phyloP scores from a whole-genome alignment of 2,113 vertebrate species.

The Rhadina sibilatrix region DNA sequence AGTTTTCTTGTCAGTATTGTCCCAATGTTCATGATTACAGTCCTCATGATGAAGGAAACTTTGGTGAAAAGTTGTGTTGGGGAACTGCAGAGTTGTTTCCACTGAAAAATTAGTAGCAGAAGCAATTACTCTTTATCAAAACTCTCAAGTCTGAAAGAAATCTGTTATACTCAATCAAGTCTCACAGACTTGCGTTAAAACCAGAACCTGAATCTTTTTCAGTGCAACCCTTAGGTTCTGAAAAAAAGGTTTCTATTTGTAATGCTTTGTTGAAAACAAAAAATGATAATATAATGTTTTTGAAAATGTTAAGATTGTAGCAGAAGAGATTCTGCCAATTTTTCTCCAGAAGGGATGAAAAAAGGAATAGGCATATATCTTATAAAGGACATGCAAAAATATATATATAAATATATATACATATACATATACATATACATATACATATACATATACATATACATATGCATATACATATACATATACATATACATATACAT shows the following conservation, averaged over 20 bases:
- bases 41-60: not conserved
- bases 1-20: not conserved
- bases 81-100: not conserved
- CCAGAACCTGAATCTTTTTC: not conserved
- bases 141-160: not conserved
- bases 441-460: too few species aligned
- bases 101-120: not conserved
- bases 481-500: too few species aligned
- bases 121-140: not conserved
- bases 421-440: too few species aligned
- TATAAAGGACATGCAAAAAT: rapidly evolving
- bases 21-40: not conserved
- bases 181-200: not conserved
- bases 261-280: not conserved
- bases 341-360: not conserved
- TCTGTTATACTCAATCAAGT: not conserved
- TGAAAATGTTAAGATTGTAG: not conserved
- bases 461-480: too few species aligned
- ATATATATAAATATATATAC: too few species aligned
- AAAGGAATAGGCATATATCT: rapidly evolving
- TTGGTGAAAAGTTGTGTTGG: not conserved
- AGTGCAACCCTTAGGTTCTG: rapidly evolving
- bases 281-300: rapidly evolving
- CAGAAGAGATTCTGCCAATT: not conserved
- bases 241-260: not conserved